Evolutionary conservation across 2,797 vertebrate species (phyloP), one percentile per base, ranked within the genome.

Genomic region (Pteronotus mesoamericanus): DNA sequence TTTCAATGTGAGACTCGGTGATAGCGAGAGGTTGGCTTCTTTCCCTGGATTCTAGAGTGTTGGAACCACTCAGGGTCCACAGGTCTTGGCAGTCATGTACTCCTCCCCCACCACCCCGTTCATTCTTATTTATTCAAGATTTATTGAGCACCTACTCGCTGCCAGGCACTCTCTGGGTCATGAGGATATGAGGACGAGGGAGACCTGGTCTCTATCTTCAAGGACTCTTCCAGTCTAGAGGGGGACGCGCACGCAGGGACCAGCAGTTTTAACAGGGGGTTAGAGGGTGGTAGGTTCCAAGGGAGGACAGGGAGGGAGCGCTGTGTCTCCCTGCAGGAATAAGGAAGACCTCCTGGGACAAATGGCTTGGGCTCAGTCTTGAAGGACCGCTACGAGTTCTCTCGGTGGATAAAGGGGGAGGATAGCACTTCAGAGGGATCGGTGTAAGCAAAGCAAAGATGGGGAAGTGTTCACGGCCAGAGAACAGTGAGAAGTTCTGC

Each of bases 101-200:
- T 55, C n/a, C 66, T 59, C 1, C 37, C 15, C 32, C 16, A 14
- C 8, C 22, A n/a, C 2, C 11, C 39, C 87, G n/a, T 72, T 90
- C 78, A 68, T 86, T 92, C 83, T 72, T 91, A 34, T 16, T 88
- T 68, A 92, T 61, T 87, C 48, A 88, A 34, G 44, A 29, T 93
- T 90, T 89, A 75, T 37, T 83, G 61, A 90, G 88, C 48, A 37
- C n/a, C 74, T 86, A n/a, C 61, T 79, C 32, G 15, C 34, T 80
- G 44, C 74, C 80, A 64, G 94, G 80, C 22, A n/a, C 51, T 53
- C 14, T 72, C 46, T 18, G 55, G 32, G 22, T 46, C 78, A 22
- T 0, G 0, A 59, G 59, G 64, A 8, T n/a, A 5, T 71, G 42
- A 51, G 57, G 80, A 48, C 84, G 53, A 78, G 72, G n/a, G 57